Evolutionary conservation across 2,888 invertebrate species (phyloP).

Genomic region (Amorpha juglandis): DNA sequence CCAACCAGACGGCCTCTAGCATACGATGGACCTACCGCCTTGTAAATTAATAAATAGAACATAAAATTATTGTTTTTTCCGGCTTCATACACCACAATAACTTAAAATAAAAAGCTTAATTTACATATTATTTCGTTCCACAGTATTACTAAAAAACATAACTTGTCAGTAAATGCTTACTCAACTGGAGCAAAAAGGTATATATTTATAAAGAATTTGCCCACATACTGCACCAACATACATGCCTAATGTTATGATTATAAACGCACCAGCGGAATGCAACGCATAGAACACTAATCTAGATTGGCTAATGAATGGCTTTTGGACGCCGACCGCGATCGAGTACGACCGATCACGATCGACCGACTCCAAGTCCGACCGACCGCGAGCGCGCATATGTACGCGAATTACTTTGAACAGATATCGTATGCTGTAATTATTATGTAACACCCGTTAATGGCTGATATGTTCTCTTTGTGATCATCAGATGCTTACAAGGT

Average conservation of each 20-base stretch:
- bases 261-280: conserved; percentile 26
- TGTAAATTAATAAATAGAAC: no score
- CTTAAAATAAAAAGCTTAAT: no score
- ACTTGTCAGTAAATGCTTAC: no score
- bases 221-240: not conserved
- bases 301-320: conserved; percentile 44
- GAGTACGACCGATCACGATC: conserved; percentile 1
- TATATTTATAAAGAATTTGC: not conserved
- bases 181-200: no score
- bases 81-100: no score
- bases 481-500: no score
- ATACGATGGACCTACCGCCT: no score
- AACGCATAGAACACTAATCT: conserved; percentile 35
- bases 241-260: conserved; percentile 20
- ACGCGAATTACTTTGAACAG: not conserved
- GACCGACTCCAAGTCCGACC: conserved; percentile 18
- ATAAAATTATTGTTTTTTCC: no score
- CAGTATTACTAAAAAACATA: no score
- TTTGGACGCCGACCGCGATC: conserved; percentile 14
- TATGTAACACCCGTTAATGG: conserved; percentile 1
- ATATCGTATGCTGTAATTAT: not conserved
- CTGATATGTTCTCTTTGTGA: not conserved
- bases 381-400: not conserved
- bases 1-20: no score
- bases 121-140: no score